A percentile compares a stretch with the other conserved stretches of the same genome.
Conservation (phyloP, 2,797 vertebrate species). For the Cyprinella venusta region DNA sequence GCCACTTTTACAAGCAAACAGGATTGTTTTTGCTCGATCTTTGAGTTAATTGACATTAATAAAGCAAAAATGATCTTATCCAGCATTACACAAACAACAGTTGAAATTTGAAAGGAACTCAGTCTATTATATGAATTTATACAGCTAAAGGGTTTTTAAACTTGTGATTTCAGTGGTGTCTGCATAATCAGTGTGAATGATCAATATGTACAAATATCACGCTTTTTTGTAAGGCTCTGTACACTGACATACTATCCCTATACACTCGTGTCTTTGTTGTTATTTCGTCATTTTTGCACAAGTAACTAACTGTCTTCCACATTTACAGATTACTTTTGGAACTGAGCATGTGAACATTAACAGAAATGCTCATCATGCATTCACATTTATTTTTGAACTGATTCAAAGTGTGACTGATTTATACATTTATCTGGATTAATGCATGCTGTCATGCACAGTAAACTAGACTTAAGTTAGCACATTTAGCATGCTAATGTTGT, state of each 20-base stretch:
- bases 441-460: constrained; percentile 9
- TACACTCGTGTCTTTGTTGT: not conserved
- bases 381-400: not conserved
- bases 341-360: constrained; percentile 31
- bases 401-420: not conserved
- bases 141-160: not conserved
- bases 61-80: not conserved
- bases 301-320: constrained; percentile 22
- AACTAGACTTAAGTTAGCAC: not conserved
- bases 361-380: not conserved
- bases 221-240: constrained; percentile 16
- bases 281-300: not conserved
- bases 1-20: too few relatives aligned
- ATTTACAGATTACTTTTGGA: not conserved
- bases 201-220: not conserved
- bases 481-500: constrained; percentile 1
- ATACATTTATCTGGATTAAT: not conserved
- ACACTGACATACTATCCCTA: constrained; percentile 7
- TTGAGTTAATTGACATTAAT: not conserved
- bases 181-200: not conserved
- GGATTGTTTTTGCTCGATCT: not conserved
- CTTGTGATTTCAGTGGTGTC: not conserved
- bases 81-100: not conserved
- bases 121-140: not conserved
- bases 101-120: not conserved